phyloP scores from a whole-genome alignment of 2,888 invertebrate genomes.

The Temnothorax unifasciatus region DNA sequence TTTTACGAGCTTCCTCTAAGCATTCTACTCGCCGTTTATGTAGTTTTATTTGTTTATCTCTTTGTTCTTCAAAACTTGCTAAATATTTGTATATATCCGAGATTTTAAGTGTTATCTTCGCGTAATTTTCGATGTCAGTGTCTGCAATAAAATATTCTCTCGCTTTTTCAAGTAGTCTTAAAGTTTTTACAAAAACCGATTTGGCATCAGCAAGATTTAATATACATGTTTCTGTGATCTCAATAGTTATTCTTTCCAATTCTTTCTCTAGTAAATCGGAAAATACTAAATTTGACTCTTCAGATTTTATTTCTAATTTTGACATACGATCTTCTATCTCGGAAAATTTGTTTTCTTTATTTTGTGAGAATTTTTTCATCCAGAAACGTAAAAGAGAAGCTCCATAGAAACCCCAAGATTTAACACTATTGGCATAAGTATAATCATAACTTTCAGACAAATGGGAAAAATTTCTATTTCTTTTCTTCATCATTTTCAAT shows the following conservation, averaged over 20 bases:
- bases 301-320: not conserved
- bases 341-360: not conserved
- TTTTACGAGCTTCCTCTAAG: not conserved
- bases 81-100: not conserved
- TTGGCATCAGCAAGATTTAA: not conserved
- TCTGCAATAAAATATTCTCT: not conserved
- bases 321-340: not conserved
- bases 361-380: too few species aligned
- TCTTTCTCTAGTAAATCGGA: not conserved
- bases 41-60: not conserved
- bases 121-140: not conserved
- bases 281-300: not conserved
- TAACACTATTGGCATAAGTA: too few species aligned
- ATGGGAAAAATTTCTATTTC: too few species aligned
- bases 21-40: constrained; percentile 1
- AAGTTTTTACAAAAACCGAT: not conserved
- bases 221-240: not conserved
- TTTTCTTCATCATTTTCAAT: too few species aligned
- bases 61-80: not conserved
- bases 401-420: too few species aligned
- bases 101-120: not conserved
- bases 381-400: too few species aligned
- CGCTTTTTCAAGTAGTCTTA: not conserved
- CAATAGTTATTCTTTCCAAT: not conserved
- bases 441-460: too few species aligned